These are phyloP conservation scores for Parapristionchus giblindavisi DNA, from an alignment of 2,888 invertebrate species.

Conservation along the genomic window DNA sequence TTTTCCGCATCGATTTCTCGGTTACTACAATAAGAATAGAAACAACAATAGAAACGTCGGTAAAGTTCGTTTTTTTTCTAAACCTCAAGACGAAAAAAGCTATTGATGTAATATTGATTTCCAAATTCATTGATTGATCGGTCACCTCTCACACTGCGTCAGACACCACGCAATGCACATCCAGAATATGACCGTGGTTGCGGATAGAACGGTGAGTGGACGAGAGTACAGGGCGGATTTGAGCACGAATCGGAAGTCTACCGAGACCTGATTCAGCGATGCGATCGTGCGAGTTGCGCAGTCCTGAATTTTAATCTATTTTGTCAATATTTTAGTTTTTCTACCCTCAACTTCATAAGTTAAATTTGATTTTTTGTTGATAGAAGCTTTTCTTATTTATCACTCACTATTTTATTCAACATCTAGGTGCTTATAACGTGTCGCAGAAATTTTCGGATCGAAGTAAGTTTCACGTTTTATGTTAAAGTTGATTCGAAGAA, in stretches of 20 bases:
- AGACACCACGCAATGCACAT: conserved; percentile 98
- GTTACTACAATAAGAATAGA: too few species aligned
- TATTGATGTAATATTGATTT: background rate
- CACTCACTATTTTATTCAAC: too few species aligned
- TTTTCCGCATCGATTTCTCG: too few species aligned
- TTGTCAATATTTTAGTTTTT: background rate
- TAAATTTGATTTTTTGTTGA: too few species aligned
- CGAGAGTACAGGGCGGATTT: conserved; percentile 73
- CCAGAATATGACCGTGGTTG: conserved; percentile 98
- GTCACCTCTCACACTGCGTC: conserved; percentile 94
- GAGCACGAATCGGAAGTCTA: conserved; percentile 89
- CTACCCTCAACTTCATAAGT: too few species aligned
- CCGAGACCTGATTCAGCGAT: conserved; percentile 80
- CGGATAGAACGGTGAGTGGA: conserved; percentile 92
- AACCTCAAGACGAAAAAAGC: conserved; percentile 1
- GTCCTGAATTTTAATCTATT: conserved; percentile 74
- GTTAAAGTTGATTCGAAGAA: too few species aligned
- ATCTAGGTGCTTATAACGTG: too few species aligned
- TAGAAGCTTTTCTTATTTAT: too few species aligned
- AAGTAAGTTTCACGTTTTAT: too few species aligned
- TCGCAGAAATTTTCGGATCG: too few species aligned
- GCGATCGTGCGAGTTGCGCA: conserved; percentile 84
- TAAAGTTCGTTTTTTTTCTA: too few species aligned
- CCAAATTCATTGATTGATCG: background rate
- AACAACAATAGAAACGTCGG: too few species aligned